Conservation (phyloP, 37 sponge, comb jelly and placozoan genomes). For the Aplysina aerophoba region DNA sequence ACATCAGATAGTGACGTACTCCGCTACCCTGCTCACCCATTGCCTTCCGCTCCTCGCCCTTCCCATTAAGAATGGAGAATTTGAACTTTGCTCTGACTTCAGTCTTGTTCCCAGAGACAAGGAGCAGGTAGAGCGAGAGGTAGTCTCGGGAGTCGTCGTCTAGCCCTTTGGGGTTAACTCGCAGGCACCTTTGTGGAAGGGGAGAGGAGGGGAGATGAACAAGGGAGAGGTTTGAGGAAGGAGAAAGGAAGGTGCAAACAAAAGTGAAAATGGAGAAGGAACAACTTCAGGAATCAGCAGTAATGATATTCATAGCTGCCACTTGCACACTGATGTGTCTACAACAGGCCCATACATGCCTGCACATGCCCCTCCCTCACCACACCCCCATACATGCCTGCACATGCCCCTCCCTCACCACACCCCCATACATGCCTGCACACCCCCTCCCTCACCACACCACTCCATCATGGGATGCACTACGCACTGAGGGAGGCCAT, state of each 20-base stretch:
- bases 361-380: too few relatives aligned
- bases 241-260: not conserved
- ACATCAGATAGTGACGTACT: too few relatives aligned
- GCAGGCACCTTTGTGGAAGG: conserved; percentile 80
- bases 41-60: conserved; percentile 95
- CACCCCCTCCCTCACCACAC: too few relatives aligned
- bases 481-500: too few relatives aligned
- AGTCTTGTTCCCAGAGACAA: conserved; percentile 85
- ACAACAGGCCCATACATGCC: too few relatives aligned
- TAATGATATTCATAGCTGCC: too few relatives aligned
- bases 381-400: not conserved
- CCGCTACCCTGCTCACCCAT: conserved; percentile 79
- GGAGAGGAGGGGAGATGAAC: not conserved
- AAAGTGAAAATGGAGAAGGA: not conserved
- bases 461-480: too few relatives aligned
- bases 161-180: conserved; percentile 96
- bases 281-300: not conserved
- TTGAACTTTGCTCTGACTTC: conserved; percentile 98
- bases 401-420: not conserved
- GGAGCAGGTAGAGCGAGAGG: conserved; percentile 93
- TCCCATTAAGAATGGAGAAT: conserved; percentile 95
- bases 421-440: not conserved
- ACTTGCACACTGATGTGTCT: too few relatives aligned
- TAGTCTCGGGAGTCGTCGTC: conserved; percentile 98
- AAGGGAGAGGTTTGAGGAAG: too few relatives aligned